Conservation (phyloP, 2,113 vertebrate species). For the Fregetta grallaria region DNA sequence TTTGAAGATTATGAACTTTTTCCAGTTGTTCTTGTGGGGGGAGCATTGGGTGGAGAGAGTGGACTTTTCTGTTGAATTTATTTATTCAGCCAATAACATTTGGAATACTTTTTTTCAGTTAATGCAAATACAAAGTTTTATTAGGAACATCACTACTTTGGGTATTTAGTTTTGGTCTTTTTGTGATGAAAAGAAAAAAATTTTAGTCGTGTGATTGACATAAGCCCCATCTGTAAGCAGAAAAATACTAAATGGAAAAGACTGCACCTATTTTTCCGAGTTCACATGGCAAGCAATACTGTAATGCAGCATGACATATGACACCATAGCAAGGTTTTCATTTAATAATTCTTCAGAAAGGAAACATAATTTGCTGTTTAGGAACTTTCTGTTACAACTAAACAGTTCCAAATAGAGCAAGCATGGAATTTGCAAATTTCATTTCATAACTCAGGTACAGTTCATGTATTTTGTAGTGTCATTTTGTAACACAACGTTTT, state of each 20-base stretch:
- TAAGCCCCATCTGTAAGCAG: neutral
- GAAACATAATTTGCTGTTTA: neutral
- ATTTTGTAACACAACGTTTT: neutral
- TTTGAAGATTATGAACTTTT: neutral
- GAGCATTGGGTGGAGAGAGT: rapidly evolving
- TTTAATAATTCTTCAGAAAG: neutral
- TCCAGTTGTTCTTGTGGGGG: neutral
- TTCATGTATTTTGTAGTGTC: neutral
- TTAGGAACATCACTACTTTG: neutral
- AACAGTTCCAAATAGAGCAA: neutral
- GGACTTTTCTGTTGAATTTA: neutral
- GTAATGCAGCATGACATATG: neutral
- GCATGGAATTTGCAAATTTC: neutral
- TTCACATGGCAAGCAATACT: neutral
- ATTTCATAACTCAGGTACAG: neutral
- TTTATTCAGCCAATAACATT: neutral
- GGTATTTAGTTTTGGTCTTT: neutral
- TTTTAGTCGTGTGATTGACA: neutral
- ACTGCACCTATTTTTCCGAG: neutral
- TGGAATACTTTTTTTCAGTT: neutral
- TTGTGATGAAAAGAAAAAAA: neutral
- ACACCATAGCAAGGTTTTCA: neutral
- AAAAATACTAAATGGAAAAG: neutral
- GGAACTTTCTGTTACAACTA: neutral
- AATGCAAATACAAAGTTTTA: neutral